Conservation (phyloP, 1,140 invertebrate species). For the Macrocentrus cingulum region DNA sequence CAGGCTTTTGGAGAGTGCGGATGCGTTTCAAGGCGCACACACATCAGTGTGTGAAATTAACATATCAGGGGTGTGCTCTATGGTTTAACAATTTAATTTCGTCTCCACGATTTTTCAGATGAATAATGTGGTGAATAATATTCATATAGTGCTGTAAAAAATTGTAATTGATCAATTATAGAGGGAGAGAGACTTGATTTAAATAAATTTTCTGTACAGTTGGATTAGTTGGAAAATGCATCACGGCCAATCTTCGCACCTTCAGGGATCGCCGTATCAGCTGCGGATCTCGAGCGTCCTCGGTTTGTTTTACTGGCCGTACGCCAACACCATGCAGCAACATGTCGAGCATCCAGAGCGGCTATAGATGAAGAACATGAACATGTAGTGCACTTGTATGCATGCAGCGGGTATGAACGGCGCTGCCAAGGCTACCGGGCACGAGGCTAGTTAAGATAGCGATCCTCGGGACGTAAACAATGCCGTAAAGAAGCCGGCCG, state of each 20-base stretch:
- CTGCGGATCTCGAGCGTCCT: slow-evolving; percentile 37
- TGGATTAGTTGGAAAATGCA: too few relatives aligned
- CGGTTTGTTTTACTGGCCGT: slow-evolving; percentile 43
- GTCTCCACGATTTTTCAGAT: too few relatives aligned
- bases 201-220: not conserved
- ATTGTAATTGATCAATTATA: too few relatives aligned
- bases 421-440: slow-evolving; percentile 23
- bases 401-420: slow-evolving; percentile 3
- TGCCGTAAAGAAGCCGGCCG: slow-evolving; percentile 50
- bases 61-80: too few relatives aligned
- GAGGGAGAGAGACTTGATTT: not conserved
- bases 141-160: too few relatives aligned
- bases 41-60: too few relatives aligned
- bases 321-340: slow-evolving; percentile 13
- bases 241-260: slow-evolving; percentile 33
- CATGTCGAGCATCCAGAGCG: slow-evolving; percentile 4
- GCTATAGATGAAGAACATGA: not conserved
- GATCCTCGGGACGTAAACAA: slow-evolving; percentile 50
- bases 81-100: too few relatives aligned
- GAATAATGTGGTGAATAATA: too few relatives aligned
- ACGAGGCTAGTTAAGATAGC: slow-evolving; percentile 53
- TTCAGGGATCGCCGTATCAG: slow-evolving; percentile 22
- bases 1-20: too few relatives aligned
- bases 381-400: not conserved
- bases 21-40: too few relatives aligned